Evolutionary conservation across 1,140 invertebrate species (phyloP).

Genomic region (Coptotermes formosanus): DNA sequence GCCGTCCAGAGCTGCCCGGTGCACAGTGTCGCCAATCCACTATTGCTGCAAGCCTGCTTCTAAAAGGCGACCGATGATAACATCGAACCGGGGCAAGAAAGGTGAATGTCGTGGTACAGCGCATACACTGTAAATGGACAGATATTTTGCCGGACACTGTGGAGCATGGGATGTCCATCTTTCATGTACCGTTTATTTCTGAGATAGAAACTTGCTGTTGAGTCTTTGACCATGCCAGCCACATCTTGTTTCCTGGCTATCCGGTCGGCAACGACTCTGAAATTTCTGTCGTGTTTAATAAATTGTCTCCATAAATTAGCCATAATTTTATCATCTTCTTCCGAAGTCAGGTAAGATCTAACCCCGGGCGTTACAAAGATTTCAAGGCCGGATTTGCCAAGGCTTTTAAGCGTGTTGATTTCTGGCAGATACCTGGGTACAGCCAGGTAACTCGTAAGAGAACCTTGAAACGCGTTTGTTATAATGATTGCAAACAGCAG

Average conservation of each 20-base stretch:
- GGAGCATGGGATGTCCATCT: constrained; percentile 41
- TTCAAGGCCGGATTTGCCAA: constrained; percentile 43
- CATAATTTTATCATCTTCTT: not conserved
- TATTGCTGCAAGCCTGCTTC: constrained; percentile 43
- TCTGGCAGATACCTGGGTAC: constrained; percentile 44
- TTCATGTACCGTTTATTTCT: constrained; percentile 33
- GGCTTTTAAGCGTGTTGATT: constrained; percentile 44
- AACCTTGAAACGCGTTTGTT: constrained; percentile 42
- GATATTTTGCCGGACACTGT: constrained; percentile 48
- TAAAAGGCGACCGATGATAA: constrained; percentile 39
- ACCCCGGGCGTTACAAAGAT: constrained; percentile 40
- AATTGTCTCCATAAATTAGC: not conserved
- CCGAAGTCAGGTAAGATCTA: constrained; percentile 42
- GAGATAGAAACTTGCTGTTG: not conserved
- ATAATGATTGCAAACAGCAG: constrained; percentile 45
- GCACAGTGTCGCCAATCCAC: constrained; percentile 41
- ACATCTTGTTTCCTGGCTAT: not conserved
- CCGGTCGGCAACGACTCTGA: not conserved
- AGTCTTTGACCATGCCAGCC: not conserved
- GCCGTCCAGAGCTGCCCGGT: not conserved
- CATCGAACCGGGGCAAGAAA: constrained; percentile 38
- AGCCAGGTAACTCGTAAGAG: constrained; percentile 43
- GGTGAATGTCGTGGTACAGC: constrained; percentile 41
- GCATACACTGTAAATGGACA: constrained; percentile 45
- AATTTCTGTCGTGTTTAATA: no score